Percentiles rank a stretch among this genome's conserved stretches.
These are phyloP conservation scores for Hafferia zeledoni DNA, from an alignment of 2,797 vertebrate genomes.

Conservation along the genomic window DNA sequence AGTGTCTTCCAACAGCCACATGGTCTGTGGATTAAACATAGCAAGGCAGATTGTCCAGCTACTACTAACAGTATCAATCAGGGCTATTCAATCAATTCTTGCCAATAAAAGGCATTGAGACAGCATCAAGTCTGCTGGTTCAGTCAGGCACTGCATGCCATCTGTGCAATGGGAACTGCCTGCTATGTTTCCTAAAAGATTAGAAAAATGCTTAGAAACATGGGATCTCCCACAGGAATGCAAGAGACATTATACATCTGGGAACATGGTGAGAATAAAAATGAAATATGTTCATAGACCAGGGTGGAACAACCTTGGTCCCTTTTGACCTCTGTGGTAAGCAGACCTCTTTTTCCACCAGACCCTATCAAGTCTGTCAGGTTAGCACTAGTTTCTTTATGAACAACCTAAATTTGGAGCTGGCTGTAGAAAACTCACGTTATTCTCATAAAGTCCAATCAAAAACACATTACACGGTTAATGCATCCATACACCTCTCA, in stretches of 20 bases:
- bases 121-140: conserved; percentile 28
- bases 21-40: conserved; percentile 58
- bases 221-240: conserved; percentile 25
- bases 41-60: conserved; percentile 65
- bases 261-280: neutral
- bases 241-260: neutral
- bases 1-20: conserved; percentile 38
- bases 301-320: neutral
- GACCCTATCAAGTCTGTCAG: neutral
- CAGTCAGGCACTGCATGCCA: conserved; percentile 33
- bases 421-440: neutral
- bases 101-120: conserved; percentile 31
- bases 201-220: neutral
- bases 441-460: conserved; percentile 18
- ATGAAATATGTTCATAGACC: neutral
- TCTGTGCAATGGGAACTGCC: conserved; percentile 40
- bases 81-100: conserved; percentile 28
- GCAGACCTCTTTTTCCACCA: neutral
- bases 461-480: conserved; percentile 29
- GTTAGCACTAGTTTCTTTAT: neutral
- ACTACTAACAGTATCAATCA: conserved; percentile 49
- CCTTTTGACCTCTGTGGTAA: neutral
- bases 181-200: conserved; percentile 6
- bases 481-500: conserved; percentile 13
- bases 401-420: conserved; percentile 25